Conservation (phyloP, 2,113 vertebrate species). For the Cepphus grylle region DNA sequence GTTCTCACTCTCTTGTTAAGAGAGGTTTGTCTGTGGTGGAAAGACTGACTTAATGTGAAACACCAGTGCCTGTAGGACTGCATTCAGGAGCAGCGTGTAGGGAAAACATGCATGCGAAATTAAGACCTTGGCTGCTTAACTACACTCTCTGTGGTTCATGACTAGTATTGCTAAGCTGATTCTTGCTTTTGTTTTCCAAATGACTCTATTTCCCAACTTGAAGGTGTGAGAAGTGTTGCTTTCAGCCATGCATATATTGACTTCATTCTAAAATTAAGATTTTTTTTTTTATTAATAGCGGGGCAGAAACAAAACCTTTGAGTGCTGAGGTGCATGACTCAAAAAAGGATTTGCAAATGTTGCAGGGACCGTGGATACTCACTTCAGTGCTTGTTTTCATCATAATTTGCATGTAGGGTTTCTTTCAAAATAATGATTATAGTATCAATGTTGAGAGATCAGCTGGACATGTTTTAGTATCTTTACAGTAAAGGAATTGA, state of each 20-base stretch:
- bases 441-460: background rate
- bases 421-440: background rate
- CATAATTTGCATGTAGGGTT: background rate
- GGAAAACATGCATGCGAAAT: background rate
- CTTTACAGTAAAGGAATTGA: background rate
- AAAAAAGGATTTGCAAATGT: background rate
- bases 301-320: background rate
- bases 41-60: slow-evolving; percentile 24
- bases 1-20: background rate
- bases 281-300: background rate
- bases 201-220: background rate
- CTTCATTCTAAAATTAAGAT: background rate
- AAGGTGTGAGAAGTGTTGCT: background rate
- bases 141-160: background rate
- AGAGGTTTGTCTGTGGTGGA: background rate
- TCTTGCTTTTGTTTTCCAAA: background rate
- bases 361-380: background rate
- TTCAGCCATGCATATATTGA: background rate
- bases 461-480: background rate
- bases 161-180: background rate
- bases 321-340: background rate
- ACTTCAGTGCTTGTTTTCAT: background rate
- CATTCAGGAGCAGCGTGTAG: background rate
- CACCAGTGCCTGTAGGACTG: background rate
- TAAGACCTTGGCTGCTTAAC: background rate